A percentile compares a stretch with the other conserved stretches of the same genome.
These are phyloP conservation scores for Diplogasteroides magnus DNA, from an alignment of 1,140 invertebrate genomes.

Conservation along the genomic window DNA sequence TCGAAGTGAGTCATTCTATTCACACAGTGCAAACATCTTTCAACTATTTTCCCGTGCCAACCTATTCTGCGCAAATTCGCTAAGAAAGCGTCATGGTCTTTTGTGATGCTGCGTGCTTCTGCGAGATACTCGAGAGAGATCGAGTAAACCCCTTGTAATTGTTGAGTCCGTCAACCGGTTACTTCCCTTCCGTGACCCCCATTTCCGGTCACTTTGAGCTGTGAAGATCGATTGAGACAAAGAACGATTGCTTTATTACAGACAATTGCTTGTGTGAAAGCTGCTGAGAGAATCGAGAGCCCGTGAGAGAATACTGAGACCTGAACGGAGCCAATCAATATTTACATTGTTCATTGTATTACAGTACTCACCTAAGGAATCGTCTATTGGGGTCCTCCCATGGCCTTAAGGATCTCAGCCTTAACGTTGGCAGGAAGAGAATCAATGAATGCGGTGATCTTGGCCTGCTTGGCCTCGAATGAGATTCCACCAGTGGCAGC, in stretches of 20 bases:
- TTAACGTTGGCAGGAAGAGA: slow-evolving; percentile 36
- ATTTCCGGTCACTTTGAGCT: neutral
- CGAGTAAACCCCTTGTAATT: neutral
- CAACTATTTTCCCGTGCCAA: neutral
- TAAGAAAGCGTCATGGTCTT: slow-evolving; percentile 1
- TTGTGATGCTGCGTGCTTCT: neutral
- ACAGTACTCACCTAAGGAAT: neutral
- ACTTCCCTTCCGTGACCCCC: slow-evolving; percentile 1
- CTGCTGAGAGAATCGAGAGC: neutral
- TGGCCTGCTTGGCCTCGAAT: slow-evolving; percentile 31
- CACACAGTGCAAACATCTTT: slow-evolving; percentile 4
- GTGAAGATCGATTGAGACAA: neutral
- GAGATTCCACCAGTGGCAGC: neutral
- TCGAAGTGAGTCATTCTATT: slow-evolving; percentile 29
- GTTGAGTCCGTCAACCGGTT: slow-evolving; percentile 1
- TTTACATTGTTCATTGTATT: neutral
- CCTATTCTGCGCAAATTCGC: neutral
- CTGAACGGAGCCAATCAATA: neutral
- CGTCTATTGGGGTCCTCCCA: slow-evolving; percentile 35
- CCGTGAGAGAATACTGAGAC: neutral
- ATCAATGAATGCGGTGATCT: slow-evolving; percentile 41
- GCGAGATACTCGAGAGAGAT: neutral
- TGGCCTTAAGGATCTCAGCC: slow-evolving; percentile 44
- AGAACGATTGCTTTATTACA: neutral
- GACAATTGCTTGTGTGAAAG: neutral